These are phyloP conservation scores for Shinisaurus crocodilurus DNA, from an alignment of 2,113 vertebrate genomes.

Conservation along the genomic window DNA sequence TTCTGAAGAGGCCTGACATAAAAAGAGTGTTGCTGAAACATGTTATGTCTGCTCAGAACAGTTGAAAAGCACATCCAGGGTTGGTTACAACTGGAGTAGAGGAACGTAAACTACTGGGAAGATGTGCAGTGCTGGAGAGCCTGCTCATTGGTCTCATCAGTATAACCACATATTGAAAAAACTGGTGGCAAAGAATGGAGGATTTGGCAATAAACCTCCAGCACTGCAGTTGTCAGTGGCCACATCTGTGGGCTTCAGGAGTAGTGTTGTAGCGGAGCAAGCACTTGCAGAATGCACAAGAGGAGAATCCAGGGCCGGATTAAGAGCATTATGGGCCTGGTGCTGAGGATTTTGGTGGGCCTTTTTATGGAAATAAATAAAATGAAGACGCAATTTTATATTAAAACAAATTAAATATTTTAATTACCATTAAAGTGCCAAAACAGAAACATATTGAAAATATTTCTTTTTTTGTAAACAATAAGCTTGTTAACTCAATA, in stretches of 20 bases:
- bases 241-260: neutral
- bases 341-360: too few relatives aligned
- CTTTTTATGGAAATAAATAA: too few relatives aligned
- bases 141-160: neutral
- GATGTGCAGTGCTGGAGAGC: neutral
- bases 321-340: too few relatives aligned
- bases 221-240: neutral
- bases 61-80: constrained; percentile 2
- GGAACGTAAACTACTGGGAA: neutral
- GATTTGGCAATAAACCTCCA: neutral
- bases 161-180: neutral
- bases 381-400: too few relatives aligned
- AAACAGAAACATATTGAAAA: too few relatives aligned
- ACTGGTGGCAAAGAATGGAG: neutral
- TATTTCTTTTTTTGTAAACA: too few relatives aligned
- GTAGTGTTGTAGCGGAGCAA: too few relatives aligned
- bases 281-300: too few relatives aligned
- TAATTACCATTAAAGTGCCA: too few relatives aligned
- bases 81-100: constrained; percentile 19
- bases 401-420: too few relatives aligned
- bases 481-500: too few relatives aligned
- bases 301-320: too few relatives aligned
- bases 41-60: neutral
- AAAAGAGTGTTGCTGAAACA: constrained; percentile 1
- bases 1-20: constrained; percentile 30